Percentiles rank a stretch among this genome's conserved stretches.
phyloP scores from a whole-genome alignment of 2,113 vertebrate genomes.

The human region DNA sequence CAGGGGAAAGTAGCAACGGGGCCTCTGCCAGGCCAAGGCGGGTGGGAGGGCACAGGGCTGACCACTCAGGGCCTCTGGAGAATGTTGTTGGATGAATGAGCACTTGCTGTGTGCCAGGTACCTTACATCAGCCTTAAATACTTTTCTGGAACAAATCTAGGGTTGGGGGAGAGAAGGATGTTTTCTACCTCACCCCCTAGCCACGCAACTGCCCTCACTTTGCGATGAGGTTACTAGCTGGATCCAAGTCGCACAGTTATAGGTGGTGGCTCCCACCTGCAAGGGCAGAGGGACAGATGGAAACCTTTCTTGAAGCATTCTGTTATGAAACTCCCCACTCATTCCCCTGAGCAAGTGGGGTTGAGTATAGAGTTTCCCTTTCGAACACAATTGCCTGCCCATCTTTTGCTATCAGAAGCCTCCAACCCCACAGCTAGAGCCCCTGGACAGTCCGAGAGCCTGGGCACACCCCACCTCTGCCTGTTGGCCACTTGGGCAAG shows the following conservation, averaged over 20 bases:
- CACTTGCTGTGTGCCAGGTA: rapidly evolving
- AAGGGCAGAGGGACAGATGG: background rate
- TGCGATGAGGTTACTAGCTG: rapidly evolving
- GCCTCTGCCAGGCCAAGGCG: background rate
- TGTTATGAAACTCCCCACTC: background rate
- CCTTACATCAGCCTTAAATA: background rate
- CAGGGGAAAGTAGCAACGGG: background rate
- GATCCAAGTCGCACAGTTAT: background rate
- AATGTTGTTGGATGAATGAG: background rate
- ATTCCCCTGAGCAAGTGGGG: background rate
- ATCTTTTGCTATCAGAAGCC: background rate
- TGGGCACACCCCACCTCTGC: rapidly evolving
- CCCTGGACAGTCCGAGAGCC: background rate
- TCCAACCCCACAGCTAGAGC: background rate
- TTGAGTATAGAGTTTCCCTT: background rate
- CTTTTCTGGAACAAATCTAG: background rate
- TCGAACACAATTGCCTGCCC: background rate
- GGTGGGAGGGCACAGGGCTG: background rate
- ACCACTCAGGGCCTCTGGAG: background rate
- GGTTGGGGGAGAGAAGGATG: background rate
- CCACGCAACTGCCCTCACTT: background rate
- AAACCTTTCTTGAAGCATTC: background rate
- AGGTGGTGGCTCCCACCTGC: background rate
- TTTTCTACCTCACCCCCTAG: background rate
- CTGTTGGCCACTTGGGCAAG: background rate